Conservation (phyloP, 2,888 invertebrate species). For the Volucella inflata region DNA sequence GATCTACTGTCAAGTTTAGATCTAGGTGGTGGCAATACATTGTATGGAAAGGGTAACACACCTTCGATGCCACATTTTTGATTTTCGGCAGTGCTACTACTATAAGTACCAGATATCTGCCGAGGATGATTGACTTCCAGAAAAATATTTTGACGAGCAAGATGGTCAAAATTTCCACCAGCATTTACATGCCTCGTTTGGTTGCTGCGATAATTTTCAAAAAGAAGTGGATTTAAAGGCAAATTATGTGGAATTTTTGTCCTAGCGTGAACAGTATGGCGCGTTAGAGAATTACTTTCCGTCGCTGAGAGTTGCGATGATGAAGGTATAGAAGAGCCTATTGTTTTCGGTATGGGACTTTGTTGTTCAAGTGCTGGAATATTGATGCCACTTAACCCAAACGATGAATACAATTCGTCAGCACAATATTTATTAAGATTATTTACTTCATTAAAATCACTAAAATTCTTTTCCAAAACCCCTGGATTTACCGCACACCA, state of each 20-base stretch:
- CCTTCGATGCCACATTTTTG: constrained; percentile 75
- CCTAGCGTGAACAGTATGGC: constrained; percentile 67
- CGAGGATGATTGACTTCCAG: constrained; percentile 77
- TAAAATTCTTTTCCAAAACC: constrained; percentile 81
- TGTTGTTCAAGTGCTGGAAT: constrained; percentile 77
- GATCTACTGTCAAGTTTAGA: constrained; percentile 83
- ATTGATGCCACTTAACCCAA: constrained; percentile 78
- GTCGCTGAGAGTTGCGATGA: constrained; percentile 76
- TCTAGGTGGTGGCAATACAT: constrained; percentile 86
- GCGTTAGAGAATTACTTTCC: constrained; percentile 79
- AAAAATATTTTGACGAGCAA: constrained; percentile 76
- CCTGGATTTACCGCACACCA: constrained; percentile 63
- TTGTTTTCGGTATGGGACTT: constrained; percentile 67
- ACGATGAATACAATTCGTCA: constrained; percentile 77
- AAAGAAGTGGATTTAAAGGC: constrained; percentile 70
- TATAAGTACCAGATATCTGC: constrained; percentile 77
- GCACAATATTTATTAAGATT: constrained; percentile 77
- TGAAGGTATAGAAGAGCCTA: constrained; percentile 78
- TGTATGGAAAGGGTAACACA: constrained; percentile 83
- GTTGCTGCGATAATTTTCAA: constrained; percentile 62
- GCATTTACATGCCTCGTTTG: constrained; percentile 79
- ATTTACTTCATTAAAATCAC: constrained; percentile 80
- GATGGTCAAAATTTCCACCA: constrained; percentile 81
- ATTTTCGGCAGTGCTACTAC: constrained; percentile 73
- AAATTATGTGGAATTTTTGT: constrained; percentile 73